Evolutionary conservation across 2,888 invertebrate species (phyloP).

Genomic region (Pristionchus exspectatus): DNA sequence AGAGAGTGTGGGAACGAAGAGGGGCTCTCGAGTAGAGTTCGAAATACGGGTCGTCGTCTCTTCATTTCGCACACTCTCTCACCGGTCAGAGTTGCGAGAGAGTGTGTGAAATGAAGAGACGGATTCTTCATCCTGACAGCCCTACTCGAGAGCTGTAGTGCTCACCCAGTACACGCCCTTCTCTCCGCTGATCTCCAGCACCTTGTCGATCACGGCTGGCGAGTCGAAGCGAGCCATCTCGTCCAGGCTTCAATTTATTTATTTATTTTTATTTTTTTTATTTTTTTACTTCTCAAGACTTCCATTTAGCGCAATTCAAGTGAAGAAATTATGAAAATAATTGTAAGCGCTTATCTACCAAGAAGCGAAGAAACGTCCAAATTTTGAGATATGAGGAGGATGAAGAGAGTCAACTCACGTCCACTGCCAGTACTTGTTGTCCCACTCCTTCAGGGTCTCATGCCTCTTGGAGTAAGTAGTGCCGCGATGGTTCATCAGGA

Average conservation of each 20-base stretch:
- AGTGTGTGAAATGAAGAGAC: too few relatives aligned
- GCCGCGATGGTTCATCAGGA: neutral
- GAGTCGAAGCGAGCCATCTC: neutral
- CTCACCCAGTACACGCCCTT: neutral
- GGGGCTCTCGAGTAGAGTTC: too few relatives aligned
- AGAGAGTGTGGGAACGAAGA: too few relatives aligned
- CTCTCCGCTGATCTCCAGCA: neutral
- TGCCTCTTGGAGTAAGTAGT: neutral
- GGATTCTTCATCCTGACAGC: too few relatives aligned
- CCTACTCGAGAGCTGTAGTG: too few relatives aligned
- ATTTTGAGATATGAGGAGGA: too few relatives aligned
- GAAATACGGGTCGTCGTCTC: too few relatives aligned
- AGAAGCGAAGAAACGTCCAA: too few relatives aligned
- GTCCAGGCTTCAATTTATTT: neutral
- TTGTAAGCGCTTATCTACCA: too few relatives aligned
- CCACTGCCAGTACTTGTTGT: conserved; percentile 5
- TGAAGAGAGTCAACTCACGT: neutral
- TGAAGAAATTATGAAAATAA: too few relatives aligned
- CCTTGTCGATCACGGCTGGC: neutral
- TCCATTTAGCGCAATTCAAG: neutral
- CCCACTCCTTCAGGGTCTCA: neutral
- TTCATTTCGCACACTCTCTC: too few relatives aligned
- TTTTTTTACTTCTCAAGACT: neutral
- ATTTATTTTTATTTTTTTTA: neutral
- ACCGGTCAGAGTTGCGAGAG: too few relatives aligned